Evolutionary conservation across 1,140 invertebrate species (phyloP).

Genomic region (Venustaconcha ellipsiformis): DNA sequence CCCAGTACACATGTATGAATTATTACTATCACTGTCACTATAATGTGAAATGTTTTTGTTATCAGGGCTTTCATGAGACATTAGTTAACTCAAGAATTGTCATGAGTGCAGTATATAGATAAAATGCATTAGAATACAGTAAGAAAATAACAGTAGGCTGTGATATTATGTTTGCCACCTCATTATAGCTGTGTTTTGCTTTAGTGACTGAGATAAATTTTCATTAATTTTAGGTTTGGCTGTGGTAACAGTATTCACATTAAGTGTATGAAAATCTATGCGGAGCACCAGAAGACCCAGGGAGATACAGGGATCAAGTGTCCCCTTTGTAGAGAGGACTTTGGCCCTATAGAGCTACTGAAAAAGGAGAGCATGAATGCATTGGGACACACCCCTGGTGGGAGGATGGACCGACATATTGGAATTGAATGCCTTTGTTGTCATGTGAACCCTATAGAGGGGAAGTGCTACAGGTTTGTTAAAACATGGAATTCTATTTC

Average conservation of each 20-base stretch:
- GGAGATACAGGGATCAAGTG: conserved; percentile 65
- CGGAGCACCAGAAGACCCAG: conserved; percentile 65
- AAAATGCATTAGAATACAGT: no score
- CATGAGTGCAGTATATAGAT: no score
- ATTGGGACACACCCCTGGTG: conserved; percentile 32
- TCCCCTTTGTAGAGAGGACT: conserved; percentile 69
- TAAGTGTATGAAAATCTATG: conserved; percentile 70
- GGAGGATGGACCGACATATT: conserved; percentile 57
- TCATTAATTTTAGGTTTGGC: conserved; percentile 55
- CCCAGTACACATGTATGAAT: no score
- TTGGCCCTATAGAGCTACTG: conserved; percentile 65
- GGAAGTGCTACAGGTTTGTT: conserved; percentile 69
- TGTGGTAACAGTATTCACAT: conserved; percentile 70
- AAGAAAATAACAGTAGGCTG: no score
- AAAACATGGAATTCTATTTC: no score
- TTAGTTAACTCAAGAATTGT: no score
- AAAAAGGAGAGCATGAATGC: conserved; percentile 64
- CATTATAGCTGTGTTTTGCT: neutral
- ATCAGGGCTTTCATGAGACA: no score
- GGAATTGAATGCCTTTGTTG: conserved; percentile 61
- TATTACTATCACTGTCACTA: no score
- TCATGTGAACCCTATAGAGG: conserved; percentile 61
- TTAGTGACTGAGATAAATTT: neutral
- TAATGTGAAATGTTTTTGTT: no score
- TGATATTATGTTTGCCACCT: no score